Base-by-base conservation (phyloP, 2,797 vertebrate genomes). In the Sciaenops ocellatus region DNA sequence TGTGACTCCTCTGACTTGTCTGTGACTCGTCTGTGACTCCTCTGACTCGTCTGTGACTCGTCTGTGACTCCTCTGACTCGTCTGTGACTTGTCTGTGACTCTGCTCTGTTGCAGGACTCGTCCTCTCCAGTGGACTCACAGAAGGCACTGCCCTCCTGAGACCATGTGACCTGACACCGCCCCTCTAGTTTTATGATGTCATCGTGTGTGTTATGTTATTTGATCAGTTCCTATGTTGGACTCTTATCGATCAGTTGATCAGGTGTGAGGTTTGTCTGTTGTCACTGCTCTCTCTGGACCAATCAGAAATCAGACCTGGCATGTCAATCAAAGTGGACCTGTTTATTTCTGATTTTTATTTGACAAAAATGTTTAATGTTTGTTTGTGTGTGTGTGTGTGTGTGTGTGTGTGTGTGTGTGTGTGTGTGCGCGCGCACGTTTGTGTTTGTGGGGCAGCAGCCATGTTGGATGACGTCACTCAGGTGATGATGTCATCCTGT, bases 61-160 rank as follows among this genome's bases (percentile, higher is more conserved):
- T 3, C 15, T 55, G 12, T 15, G 15, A 28, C 55, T 56, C 5
- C 13, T 55, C 2, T 10, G 15, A 24, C 54, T 56, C 1, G 11
- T 9, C 41, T 62, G n/a, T 63, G 1, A 1, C 15, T 63, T 1
- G 16, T 4, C 60, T 57, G 16, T 50, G 4, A 15, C 20, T 60
- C 30, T 65, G 8, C 4, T 75, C 30, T 70, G 10, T 55, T 65
- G 8, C 79, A 95, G 93, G 93, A 94, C 70, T 79, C 86, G 1
- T 79, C 89, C 6, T 80, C 84, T 7, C 82, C 80, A 0, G 56
- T 78, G 15, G 93, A 94, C 70, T 69, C 87, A 73, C 90, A 92
- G 76, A 94, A 88, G 50, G 86, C 92, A 44, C 85, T 87, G 65
- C 66, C 89, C 24, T 94, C 94, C 65, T 93, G 91, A 93, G 78